phyloP scores from a whole-genome alignment of 1,140 invertebrate species.

The Tetramorium alpestre region DNA sequence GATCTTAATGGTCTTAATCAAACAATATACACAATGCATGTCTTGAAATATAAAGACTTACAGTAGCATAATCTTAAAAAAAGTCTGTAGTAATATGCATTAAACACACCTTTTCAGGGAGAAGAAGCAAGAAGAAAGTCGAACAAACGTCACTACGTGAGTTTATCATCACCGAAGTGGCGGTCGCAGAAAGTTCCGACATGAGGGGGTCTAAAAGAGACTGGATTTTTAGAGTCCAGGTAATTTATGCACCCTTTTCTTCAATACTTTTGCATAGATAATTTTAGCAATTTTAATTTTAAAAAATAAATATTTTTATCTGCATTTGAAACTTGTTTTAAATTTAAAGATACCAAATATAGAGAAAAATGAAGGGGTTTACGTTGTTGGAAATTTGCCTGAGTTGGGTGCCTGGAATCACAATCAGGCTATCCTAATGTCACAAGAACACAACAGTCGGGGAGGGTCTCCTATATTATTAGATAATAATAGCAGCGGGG shows the following conservation, averaged over 20 bases:
- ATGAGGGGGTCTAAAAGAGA: constrained; percentile 83
- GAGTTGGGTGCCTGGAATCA: constrained; percentile 85
- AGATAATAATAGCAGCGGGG: constrained; percentile 77
- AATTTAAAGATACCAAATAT: constrained; percentile 78
- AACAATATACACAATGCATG: constrained; percentile 17
- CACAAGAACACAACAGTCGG: constrained; percentile 76
- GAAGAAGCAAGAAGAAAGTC: constrained; percentile 59
- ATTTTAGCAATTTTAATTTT: not conserved
- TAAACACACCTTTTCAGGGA: constrained; percentile 76
- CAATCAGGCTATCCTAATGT: constrained; percentile 82
- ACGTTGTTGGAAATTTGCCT: constrained; percentile 84
- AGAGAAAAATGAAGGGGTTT: constrained; percentile 83
- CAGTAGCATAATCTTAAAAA: constrained; percentile 63
- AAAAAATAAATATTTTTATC: constrained; percentile 5
- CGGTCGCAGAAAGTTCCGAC: constrained; percentile 56
- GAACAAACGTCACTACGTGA: constrained; percentile 49
- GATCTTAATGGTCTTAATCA: constrained; percentile 13
- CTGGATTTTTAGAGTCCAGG: constrained; percentile 84
- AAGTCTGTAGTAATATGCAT: constrained; percentile 74
- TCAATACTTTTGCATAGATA: constrained; percentile 4
- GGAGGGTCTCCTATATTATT: constrained; percentile 76
- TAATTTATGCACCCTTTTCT: constrained; percentile 63
- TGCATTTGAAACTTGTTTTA: constrained; percentile 10
- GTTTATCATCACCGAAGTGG: constrained; percentile 62
- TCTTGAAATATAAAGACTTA: constrained; percentile 66